Percentiles rank a stretch among this genome's conserved stretches.
Conservation (phyloP, 92 coral and sea anemone genomes). For the Nematostella vectensis region DNA sequence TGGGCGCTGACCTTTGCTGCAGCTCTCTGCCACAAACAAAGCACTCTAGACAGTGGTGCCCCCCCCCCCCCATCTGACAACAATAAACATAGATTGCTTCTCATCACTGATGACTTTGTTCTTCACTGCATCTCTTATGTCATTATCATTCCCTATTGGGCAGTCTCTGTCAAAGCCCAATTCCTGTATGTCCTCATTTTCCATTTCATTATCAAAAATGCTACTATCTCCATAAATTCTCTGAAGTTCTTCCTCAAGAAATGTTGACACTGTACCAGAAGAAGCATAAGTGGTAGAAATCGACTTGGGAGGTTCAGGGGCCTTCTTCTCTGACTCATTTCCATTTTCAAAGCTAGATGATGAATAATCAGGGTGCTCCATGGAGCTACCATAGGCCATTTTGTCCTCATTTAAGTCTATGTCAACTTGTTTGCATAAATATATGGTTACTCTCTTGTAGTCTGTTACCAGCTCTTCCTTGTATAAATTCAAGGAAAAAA, state of each 20-base stretch:
- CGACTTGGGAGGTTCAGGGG: constrained; percentile 8
- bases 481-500: constrained; percentile 17
- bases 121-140: constrained; percentile 12
- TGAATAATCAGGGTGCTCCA: constrained; percentile 5
- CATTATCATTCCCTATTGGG: constrained; percentile 21
- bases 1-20: constrained; percentile 32
- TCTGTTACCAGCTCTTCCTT: constrained; percentile 13
- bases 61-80: constrained; percentile 52
- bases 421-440: constrained; percentile 17
- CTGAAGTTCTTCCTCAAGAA: constrained; percentile 24
- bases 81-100: constrained; percentile 32
- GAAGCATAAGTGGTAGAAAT: constrained; percentile 11
- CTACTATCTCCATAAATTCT: constrained; percentile 22
- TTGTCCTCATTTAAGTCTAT: constrained; percentile 8
- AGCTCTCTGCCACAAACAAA: constrained; percentile 47
- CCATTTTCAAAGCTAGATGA: background rate
- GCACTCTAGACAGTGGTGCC: constrained; percentile 37
- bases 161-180: constrained; percentile 4
- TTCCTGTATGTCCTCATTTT: constrained; percentile 6
- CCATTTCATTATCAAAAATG: constrained; percentile 8
- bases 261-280: constrained; percentile 16
- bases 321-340: constrained; percentile 14
- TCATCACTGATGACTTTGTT: constrained; percentile 28
- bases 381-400: constrained; percentile 1
- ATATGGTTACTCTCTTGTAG: constrained; percentile 23